A percentile compares a stretch with the other conserved stretches of the same genome.
phyloP scores from a whole-genome alignment of 1,140 invertebrate genomes.

The Aphelinus atriplicis region DNA sequence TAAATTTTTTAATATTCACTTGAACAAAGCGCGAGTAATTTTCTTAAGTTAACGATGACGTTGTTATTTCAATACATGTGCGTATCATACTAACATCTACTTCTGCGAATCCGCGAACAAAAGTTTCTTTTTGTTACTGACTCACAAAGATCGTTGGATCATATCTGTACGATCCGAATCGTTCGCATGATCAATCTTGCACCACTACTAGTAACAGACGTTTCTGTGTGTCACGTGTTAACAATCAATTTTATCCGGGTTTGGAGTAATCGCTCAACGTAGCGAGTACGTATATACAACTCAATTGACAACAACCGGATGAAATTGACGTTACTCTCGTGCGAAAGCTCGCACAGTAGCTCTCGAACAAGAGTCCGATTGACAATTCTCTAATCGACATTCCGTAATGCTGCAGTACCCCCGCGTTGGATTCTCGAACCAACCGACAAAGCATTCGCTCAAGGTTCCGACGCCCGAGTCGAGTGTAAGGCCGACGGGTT shows the following conservation, averaged over 20 bases:
- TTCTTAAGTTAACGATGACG: no score
- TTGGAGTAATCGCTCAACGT: background rate
- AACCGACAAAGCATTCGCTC: constrained; percentile 93
- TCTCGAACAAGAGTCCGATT: constrained; percentile 4
- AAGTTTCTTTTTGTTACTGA: no score
- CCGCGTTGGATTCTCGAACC: constrained; percentile 97
- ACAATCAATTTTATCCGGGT: constrained; percentile 11
- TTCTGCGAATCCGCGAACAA: no score
- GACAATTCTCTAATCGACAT: constrained; percentile 24
- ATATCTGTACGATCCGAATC: no score
- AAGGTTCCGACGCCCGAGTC: constrained; percentile 90
- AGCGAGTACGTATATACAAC: background rate
- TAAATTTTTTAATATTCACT: no score
- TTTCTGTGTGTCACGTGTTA: background rate
- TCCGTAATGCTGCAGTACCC: constrained; percentile 76
- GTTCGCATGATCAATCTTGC: no score
- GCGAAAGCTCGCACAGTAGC: constrained; percentile 11
- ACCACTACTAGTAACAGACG: background rate
- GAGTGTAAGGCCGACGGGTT: constrained; percentile 97
- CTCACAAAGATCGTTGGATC: no score
- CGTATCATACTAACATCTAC: no score
- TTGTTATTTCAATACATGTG: no score
- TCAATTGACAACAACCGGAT: constrained; percentile 9
- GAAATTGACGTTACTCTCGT: constrained; percentile 18
- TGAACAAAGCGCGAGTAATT: no score